phyloP scores from a whole-genome alignment of 2,797 vertebrate species.

The Cyprinella venusta region DNA sequence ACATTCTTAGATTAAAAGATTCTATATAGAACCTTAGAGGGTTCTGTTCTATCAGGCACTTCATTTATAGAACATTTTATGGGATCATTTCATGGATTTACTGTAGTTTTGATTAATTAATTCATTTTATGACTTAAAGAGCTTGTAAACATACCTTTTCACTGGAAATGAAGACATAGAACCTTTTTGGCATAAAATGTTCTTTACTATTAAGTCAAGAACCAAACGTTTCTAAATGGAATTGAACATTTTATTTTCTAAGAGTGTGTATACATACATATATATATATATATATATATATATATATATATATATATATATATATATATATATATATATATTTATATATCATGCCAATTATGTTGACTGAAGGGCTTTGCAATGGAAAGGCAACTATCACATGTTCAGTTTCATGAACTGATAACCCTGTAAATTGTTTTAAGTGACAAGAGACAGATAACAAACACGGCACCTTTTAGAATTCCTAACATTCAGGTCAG shows the following conservation, averaged over 20 bases:
- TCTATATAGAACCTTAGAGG: neutral
- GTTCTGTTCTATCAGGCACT: too few species aligned
- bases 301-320: neutral
- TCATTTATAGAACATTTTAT: too few species aligned
- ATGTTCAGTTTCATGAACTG: constrained; percentile 28
- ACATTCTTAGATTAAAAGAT: neutral
- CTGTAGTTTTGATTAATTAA: too few species aligned
- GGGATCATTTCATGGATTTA: too few species aligned
- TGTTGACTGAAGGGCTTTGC: neutral
- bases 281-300: neutral
- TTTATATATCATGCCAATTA: neutral
- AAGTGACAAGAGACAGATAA: neutral
- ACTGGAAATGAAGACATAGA: neutral
- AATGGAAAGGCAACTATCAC: neutral
- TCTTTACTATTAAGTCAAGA: neutral
- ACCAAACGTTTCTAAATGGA: too few species aligned
- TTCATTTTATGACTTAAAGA: neutral
- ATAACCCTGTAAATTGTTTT: constrained; percentile 1
- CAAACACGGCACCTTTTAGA: neutral
- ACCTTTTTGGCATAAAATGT: neutral
- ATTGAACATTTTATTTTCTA: too few species aligned
- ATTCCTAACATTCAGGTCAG: constrained; percentile 23
- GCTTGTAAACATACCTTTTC: neutral
- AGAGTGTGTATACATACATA: neutral
- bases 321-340: neutral